Percentiles rank a stretch among this genome's conserved stretches.
These are phyloP conservation scores for Leptinotarsa lineolata DNA, from an alignment of 1,140 invertebrate species.

Conservation along the genomic window DNA sequence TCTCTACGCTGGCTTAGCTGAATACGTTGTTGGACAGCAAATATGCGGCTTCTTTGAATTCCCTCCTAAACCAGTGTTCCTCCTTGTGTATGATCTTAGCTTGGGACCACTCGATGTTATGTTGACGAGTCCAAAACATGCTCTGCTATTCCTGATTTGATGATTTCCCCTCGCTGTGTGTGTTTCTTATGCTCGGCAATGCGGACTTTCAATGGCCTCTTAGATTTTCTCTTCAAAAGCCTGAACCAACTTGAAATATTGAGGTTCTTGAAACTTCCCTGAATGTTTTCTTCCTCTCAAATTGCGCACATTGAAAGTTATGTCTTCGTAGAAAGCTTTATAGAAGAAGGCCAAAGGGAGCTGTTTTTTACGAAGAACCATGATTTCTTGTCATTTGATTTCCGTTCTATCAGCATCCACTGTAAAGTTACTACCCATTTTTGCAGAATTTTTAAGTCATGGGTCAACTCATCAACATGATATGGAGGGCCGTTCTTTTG, in stretches of 20 bases:
- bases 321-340: constrained; percentile 4
- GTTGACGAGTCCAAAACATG: too few relatives aligned
- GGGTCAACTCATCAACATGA: constrained; percentile 11
- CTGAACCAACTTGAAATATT: neutral
- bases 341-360: neutral
- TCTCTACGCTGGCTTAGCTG: too few relatives aligned
- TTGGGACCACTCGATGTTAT: too few relatives aligned
- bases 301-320: constrained; percentile 3
- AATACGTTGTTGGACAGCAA: too few relatives aligned
- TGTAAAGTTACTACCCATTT: neutral
- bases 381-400: constrained; percentile 19
- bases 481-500: constrained; percentile 44
- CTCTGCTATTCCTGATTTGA: too few relatives aligned
- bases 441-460: constrained; percentile 11
- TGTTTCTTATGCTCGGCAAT: too few relatives aligned
- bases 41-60: too few relatives aligned
- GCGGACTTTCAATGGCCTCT: too few relatives aligned
- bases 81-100: too few relatives aligned
- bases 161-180: too few relatives aligned
- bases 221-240: neutral
- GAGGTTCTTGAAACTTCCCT: neutral
- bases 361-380: constrained; percentile 8
- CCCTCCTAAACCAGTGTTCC: too few relatives aligned
- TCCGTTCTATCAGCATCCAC: constrained; percentile 7
- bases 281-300: neutral